Conservation (phyloP, 2,888 invertebrate genomes). For the Nomada fucata region DNA sequence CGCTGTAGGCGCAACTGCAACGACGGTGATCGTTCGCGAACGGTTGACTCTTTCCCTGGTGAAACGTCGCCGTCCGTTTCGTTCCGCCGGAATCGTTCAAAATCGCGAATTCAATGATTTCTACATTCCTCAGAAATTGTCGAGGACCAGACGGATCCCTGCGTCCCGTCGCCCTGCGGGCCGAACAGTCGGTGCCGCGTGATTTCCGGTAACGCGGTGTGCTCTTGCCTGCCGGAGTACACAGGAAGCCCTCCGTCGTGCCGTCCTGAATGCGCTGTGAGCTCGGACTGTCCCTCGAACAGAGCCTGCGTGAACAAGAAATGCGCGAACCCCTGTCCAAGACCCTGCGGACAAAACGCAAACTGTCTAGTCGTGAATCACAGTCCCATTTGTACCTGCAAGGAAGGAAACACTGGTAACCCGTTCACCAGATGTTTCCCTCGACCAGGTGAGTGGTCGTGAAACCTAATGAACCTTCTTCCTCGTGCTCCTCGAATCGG, state of each 20-base stretch:
- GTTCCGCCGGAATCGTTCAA: too few species aligned
- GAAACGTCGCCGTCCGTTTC: neutral
- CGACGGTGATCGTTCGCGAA: neutral
- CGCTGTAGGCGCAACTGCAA: neutral
- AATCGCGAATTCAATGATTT: conserved; percentile 76
- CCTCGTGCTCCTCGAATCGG: too few species aligned
- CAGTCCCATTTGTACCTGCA: conserved; percentile 84
- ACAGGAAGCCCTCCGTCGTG: conserved; percentile 85
- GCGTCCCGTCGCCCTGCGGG: conserved; percentile 89
- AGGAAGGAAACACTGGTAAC: conserved; percentile 83
- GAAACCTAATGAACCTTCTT: neutral
- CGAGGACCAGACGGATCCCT: conserved; percentile 82
- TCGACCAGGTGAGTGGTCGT: conserved; percentile 81
- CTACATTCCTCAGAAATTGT: conserved; percentile 16
- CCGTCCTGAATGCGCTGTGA: conserved; percentile 86
- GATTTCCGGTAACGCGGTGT: conserved; percentile 87
- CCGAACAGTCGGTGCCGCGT: conserved; percentile 90
- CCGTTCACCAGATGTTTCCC: conserved; percentile 82
- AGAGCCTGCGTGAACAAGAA: conserved; percentile 86
- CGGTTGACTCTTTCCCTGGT: neutral
- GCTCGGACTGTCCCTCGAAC: conserved; percentile 86
- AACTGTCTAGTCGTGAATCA: conserved; percentile 79
- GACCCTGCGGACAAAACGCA: conserved; percentile 84
- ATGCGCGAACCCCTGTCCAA: conserved; percentile 87
- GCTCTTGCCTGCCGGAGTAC: conserved; percentile 87